These are phyloP conservation scores for Cylloceria caligata DNA, from an alignment of 2,888 invertebrate species.

Conservation along the genomic window DNA sequence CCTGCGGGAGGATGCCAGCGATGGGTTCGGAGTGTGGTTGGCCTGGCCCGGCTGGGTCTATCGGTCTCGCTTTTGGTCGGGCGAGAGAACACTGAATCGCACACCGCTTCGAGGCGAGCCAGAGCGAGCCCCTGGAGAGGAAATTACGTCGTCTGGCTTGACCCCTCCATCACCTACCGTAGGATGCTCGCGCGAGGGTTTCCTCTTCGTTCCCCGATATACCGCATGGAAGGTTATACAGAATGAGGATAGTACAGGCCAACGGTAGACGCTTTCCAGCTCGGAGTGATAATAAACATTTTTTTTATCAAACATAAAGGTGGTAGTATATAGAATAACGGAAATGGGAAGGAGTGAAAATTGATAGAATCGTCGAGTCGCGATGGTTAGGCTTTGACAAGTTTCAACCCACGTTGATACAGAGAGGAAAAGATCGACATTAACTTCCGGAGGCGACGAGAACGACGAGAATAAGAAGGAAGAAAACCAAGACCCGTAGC, in stretches of 20 bases:
- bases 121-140: slow-evolving; percentile 75
- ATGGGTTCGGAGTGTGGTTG: slow-evolving; percentile 60
- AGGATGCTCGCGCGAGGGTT: slow-evolving; percentile 65
- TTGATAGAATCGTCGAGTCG: slow-evolving; percentile 19
- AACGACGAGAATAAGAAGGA: slow-evolving; percentile 1
- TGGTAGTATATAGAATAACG: neutral
- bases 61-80: slow-evolving; percentile 66
- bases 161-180: slow-evolving; percentile 69
- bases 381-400: neutral
- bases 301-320: slow-evolving; percentile 7
- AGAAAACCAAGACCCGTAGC: slow-evolving; percentile 23
- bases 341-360: slow-evolving; percentile 13
- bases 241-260: slow-evolving; percentile 1
- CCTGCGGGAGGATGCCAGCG: slow-evolving; percentile 65
- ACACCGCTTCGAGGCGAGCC: slow-evolving; percentile 70
- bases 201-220: slow-evolving; percentile 65
- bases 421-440: slow-evolving; percentile 46
- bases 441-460: slow-evolving; percentile 34
- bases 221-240: slow-evolving; percentile 38
- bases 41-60: slow-evolving; percentile 46
- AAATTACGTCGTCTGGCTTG: slow-evolving; percentile 80
- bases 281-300: slow-evolving; percentile 21
- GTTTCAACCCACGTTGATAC: neutral
- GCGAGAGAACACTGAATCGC: slow-evolving; percentile 73
- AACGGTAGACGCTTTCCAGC: slow-evolving; percentile 10